Evolutionary conservation across 64 coral and sea anemone genomes (phyloP).

Genomic region (Stylophora pistillata): DNA sequence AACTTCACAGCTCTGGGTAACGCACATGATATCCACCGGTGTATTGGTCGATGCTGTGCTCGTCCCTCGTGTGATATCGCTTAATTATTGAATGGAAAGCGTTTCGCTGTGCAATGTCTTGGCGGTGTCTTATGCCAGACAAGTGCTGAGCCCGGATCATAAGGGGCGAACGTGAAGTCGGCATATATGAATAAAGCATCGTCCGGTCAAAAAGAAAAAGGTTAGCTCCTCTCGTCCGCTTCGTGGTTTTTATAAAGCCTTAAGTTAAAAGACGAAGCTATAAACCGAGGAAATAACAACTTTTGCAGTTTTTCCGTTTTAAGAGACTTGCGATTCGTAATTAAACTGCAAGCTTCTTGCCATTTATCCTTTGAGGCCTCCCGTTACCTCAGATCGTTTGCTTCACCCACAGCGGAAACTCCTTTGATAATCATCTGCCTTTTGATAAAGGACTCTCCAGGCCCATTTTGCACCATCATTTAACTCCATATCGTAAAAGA

Average conservation of each 20-base stretch:
- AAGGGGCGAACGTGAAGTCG: slow-evolving; percentile 67
- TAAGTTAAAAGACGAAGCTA: too few relatives aligned
- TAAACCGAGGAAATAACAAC: too few relatives aligned
- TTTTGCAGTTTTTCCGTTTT: too few relatives aligned
- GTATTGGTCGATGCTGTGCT: slow-evolving; percentile 80
- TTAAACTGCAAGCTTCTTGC: too few relatives aligned
- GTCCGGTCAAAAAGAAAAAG: slow-evolving; percentile 77
- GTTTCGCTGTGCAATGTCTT: slow-evolving; percentile 87
- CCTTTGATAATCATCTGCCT: too few relatives aligned
- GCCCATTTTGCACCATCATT: not conserved
- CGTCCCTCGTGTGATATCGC: slow-evolving; percentile 89
- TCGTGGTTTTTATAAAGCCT: too few relatives aligned
- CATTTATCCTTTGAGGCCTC: too few relatives aligned
- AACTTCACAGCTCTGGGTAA: slow-evolving; percentile 82
- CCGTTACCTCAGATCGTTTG: too few relatives aligned
- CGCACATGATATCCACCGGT: slow-evolving; percentile 60
- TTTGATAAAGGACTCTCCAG: not conserved
- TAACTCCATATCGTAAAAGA: too few relatives aligned
- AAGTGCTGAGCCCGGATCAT: slow-evolving; percentile 56
- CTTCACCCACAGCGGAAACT: too few relatives aligned
- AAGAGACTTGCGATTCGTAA: too few relatives aligned
- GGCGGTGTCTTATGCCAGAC: slow-evolving; percentile 92
- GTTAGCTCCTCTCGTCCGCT: slow-evolving; percentile 1
- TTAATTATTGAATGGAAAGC: slow-evolving; percentile 87
- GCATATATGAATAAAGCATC: slow-evolving; percentile 88